Evolutionary conservation across 1,140 invertebrate genomes (phyloP), one percentile per base, ranked within the genome.

Genomic region (Procambarus virginalis): DNA sequence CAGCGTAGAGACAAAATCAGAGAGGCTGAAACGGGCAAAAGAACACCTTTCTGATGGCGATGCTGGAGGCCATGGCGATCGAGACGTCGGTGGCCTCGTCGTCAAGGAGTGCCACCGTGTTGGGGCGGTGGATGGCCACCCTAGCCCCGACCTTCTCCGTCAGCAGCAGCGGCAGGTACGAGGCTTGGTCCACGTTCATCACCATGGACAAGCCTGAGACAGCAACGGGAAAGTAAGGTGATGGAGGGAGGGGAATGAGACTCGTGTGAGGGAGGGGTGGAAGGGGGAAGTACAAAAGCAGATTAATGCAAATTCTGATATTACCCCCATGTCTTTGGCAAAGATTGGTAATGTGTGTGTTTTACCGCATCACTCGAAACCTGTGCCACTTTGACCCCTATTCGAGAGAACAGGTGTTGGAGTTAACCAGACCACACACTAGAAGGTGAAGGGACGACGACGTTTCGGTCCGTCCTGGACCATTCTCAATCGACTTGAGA

Each of bases 121-220:
- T 9, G 0, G 80, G 68, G 8, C 22, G 20, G 80, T 89, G 87
- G 45, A 89, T 49, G 12, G 34, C 87, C 51, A 89, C 20, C 46
- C 80, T 55, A 0, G 70, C 80, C 22, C 87, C 87, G 10, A 22
- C 34, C 70, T 89, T 89, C 55, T 84, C 87, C 87, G 87, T 89
- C 70, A 89, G 45, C 5, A 58, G 70, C 45, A 9, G 49, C 73
- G 87, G 87, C 80, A 89, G 73, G 48, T 89, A 89, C 5, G 70
- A 68, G 6, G 20, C 6, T 17, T 89, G 60, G 1, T 76, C 49
- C 22, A 82, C 55, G 55, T 89, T 70, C 0, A 83, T 6, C 10
- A 89, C 22, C 46, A 89, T 2, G 0, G 87, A 83, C 17, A 89
- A 60, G 12, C 87, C 87, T 89, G 60, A 22, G 20, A 49, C 49